Conservation (phyloP, 1,140 invertebrate species). For the Telenomus remus region DNA sequence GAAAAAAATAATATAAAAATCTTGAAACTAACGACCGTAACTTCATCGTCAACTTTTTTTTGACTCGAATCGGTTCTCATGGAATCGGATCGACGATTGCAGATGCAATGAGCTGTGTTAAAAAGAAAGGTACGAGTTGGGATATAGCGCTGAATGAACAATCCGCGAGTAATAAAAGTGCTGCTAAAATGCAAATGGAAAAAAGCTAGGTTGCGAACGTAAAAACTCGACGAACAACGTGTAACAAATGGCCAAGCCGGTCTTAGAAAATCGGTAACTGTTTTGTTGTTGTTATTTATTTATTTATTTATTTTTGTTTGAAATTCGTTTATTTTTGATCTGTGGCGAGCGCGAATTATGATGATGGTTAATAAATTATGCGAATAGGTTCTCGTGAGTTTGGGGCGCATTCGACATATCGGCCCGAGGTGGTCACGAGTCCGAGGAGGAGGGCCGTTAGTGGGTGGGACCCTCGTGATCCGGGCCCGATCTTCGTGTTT, state of each 20-base stretch:
- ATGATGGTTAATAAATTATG: constrained; percentile 70
- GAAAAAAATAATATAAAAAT: no score
- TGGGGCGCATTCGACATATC: constrained; percentile 74
- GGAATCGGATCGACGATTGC: constrained; percentile 53
- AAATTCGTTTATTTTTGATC: not conserved
- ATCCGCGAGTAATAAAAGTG: constrained; percentile 31
- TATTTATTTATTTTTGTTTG: constrained; percentile 1
- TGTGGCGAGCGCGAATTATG: constrained; percentile 31
- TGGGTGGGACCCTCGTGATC: constrained; percentile 73
- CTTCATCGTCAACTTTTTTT: constrained; percentile 18
- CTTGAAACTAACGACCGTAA: constrained; percentile 25
- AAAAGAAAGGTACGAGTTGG: constrained; percentile 31
- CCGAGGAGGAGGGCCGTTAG: constrained; percentile 63
- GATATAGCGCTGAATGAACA: constrained; percentile 49
- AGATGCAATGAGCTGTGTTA: constrained; percentile 49
- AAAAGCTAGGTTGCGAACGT: constrained; percentile 28
- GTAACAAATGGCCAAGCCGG: constrained; percentile 46
- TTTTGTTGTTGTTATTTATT: not conserved
- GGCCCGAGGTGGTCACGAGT: constrained; percentile 75
- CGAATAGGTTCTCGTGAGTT: constrained; percentile 69
- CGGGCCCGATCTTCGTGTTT: constrained; percentile 57
- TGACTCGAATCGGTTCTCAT: constrained; percentile 53
- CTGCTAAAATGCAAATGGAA: constrained; percentile 45
- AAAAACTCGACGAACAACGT: constrained; percentile 46
- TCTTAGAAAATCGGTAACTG: constrained; percentile 25